Percentiles rank a stretch among this genome's conserved stretches.
Evolutionary conservation across 2,113 vertebrate genomes (phyloP).

Genomic region (Mastomys coucha): DNA sequence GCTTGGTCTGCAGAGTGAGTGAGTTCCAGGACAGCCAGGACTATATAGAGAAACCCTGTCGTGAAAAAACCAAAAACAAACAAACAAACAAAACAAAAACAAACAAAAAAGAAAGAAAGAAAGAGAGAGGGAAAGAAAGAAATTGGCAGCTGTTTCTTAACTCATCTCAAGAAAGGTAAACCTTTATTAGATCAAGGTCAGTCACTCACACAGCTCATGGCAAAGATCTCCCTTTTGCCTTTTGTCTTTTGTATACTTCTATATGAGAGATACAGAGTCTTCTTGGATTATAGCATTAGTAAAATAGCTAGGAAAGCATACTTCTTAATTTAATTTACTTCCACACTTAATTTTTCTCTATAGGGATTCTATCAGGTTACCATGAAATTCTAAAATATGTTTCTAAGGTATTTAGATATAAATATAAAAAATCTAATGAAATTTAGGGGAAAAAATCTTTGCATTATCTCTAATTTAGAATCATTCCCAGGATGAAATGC

Average conservation of each 20-base stretch:
- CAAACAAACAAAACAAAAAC: too few species aligned
- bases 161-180: not conserved
- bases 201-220: not conserved
- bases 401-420: constrained; percentile 8
- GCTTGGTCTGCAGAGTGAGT: too few species aligned
- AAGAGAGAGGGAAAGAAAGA: not conserved
- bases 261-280: not conserved
- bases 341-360: not conserved
- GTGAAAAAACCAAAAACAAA: too few species aligned
- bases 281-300: not conserved
- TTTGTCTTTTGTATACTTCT: not conserved
- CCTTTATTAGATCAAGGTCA: not conserved
- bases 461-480: not conserved
- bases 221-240: not conserved
- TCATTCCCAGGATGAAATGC: not conserved
- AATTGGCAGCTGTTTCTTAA: not conserved
- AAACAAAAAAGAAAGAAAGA: too few species aligned
- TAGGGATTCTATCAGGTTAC: not conserved
- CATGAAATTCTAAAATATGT: not conserved
- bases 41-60: too few species aligned
- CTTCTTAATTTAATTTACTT: not conserved
- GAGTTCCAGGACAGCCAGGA: too few species aligned
- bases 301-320: constrained; percentile 6
- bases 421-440: not conserved
- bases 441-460: not conserved